These are phyloP conservation scores for Scaptodrosophila latifasciaeformis DNA, from an alignment of 2,888 invertebrate species.

Conservation along the genomic window DNA sequence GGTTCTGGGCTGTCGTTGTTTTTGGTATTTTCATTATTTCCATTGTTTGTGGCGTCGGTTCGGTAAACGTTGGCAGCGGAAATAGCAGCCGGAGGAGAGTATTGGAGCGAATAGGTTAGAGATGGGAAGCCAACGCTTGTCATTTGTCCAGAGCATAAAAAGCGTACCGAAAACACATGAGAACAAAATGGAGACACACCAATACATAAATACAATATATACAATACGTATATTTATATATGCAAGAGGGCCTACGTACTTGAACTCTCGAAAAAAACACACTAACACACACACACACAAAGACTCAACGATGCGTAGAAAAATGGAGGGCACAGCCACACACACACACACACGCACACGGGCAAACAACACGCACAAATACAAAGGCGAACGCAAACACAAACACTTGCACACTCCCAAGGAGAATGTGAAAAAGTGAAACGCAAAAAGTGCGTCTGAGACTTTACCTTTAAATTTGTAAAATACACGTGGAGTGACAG, in stretches of 20 bases:
- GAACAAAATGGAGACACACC: slow-evolving; percentile 4
- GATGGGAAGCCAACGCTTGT: too few relatives aligned
- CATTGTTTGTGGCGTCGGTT: slow-evolving; percentile 34
- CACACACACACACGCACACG: neutral
- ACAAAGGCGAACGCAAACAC: too few relatives aligned
- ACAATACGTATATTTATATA: too few relatives aligned
- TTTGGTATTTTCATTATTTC: slow-evolving; percentile 17
- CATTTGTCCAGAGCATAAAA: slow-evolving; percentile 15
- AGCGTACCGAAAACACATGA: slow-evolving; percentile 37
- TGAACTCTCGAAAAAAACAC: slow-evolving; percentile 1
- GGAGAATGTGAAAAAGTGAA: too few relatives aligned
- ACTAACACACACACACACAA: slow-evolving; percentile 2
- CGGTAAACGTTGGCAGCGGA: neutral
- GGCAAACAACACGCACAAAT: neutral
- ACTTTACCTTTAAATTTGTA: neutral
- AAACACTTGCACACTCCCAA: too few relatives aligned
- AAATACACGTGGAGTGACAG: neutral
- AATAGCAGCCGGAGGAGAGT: too few relatives aligned
- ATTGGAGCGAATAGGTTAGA: too few relatives aligned
- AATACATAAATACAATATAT: neutral
- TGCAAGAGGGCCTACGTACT: too few relatives aligned
- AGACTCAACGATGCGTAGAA: neutral
- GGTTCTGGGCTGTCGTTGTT: slow-evolving; percentile 24
- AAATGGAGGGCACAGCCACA: neutral
- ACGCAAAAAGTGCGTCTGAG: too few relatives aligned